Evolutionary conservation across 2,888 invertebrate species (phyloP), one percentile per base, ranked within the genome.

Genomic region (Drosophila flavopinicola): DNA sequence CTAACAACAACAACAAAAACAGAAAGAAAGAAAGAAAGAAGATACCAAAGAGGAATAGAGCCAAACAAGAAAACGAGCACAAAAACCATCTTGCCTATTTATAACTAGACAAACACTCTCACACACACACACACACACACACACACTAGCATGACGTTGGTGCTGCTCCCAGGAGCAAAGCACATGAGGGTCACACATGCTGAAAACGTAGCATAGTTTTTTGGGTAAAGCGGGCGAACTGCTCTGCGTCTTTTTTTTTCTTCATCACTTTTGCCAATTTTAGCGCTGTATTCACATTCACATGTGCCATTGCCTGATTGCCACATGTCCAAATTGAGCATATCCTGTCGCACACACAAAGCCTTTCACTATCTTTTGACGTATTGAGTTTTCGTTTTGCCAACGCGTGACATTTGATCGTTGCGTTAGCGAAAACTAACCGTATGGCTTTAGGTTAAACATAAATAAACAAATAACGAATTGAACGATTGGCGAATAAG

Each of bases 11-110:
- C 47, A 47, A 48, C 48, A 47, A 58, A 60, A 38, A 33, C 27
- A 24, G 7, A 38, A 57, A 13, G 24, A 39, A 44, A 17, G 17
- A 6, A 17, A 15, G 15, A n/a, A 27, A 4, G 20, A 3, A 20
- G 20, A 20, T 20, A 33, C 52, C 35, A 17, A 53, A 23, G 57
- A 48, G 45, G 24, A 47, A 24, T 25, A 29, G 58, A 63, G 53
- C 47, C 42, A 57, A 66, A 71, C 63, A 67, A 63, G 64, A 61
- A 57, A 74, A 80, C 64, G 59, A 66, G 54, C 53, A 61, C 66
- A 85, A 75, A 84, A 83, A 82, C 83, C 78, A 73, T 78, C 83
- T 78, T 66, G 73, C 56, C 85, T 82, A 87, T 83, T 83, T 83
- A 75, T 87, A 83, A 60, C 83, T 44, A 52, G 33, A 49, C 42